These are phyloP conservation scores for Hemibagrus guttatus DNA, from an alignment of 2,797 vertebrate species.

Conservation along the genomic window DNA sequence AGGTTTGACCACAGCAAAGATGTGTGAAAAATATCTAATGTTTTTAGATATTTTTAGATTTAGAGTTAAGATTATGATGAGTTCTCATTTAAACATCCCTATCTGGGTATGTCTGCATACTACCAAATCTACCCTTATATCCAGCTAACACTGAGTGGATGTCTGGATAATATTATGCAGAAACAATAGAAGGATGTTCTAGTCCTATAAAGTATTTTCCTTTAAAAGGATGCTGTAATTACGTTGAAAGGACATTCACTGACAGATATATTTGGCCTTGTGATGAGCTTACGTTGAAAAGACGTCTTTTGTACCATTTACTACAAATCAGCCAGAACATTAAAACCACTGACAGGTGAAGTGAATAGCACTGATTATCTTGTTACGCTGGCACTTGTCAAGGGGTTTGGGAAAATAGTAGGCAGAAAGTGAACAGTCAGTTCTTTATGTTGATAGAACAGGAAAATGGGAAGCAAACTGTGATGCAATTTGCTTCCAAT, in stretches of 20 bases:
- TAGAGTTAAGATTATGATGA: not conserved
- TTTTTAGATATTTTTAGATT: too few relatives aligned
- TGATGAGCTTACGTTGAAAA: not conserved
- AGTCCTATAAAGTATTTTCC: not conserved
- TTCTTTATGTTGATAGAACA: not conserved
- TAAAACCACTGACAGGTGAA: not conserved
- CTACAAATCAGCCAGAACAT: not conserved
- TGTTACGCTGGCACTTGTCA: not conserved
- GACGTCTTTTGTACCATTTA: not conserved
- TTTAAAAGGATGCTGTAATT: not conserved
- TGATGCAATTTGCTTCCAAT: not conserved
- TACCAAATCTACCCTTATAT: not conserved
- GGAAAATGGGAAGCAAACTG: not conserved
- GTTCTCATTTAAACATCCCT: not conserved
- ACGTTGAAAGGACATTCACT: not conserved
- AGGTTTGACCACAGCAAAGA: conserved; percentile 12
- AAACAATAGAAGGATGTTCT: not conserved
- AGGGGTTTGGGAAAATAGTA: not conserved
- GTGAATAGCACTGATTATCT: not conserved
- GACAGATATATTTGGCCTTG: not conserved
- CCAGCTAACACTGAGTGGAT: not conserved
- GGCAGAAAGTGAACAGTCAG: not conserved
- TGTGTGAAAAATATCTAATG: not conserved
- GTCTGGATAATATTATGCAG: not conserved
- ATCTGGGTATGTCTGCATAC: not conserved